phyloP scores from a whole-genome alignment of 2,888 invertebrate species.

The Cryptocephalus primarius region DNA sequence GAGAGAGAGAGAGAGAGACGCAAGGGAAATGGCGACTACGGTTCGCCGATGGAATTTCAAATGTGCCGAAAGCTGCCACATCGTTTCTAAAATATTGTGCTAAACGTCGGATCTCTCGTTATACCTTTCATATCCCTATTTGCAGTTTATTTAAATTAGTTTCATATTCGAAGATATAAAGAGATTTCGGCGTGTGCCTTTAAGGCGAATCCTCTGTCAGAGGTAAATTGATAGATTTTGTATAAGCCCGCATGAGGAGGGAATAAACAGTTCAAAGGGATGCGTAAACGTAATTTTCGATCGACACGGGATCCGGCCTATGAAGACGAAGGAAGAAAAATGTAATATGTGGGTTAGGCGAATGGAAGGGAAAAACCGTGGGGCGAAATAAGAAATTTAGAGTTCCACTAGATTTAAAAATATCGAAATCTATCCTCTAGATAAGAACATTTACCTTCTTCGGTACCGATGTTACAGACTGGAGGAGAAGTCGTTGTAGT shows the following conservation, averaged over 20 bases:
- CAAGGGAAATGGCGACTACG: neutral
- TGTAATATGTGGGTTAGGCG: too few species aligned
- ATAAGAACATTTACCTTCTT: too few species aligned
- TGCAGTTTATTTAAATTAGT: slow-evolving; percentile 37
- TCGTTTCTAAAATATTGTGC: slow-evolving; percentile 8
- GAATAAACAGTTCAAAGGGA: neutral
- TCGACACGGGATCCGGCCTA: too few species aligned
- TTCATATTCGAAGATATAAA: slow-evolving; percentile 21
- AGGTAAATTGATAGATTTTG: slow-evolving; percentile 5
- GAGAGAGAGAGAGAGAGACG: too few species aligned
- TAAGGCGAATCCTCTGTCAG: slow-evolving; percentile 3
- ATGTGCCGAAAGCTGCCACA: slow-evolving; percentile 7
- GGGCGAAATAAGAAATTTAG: too few species aligned
- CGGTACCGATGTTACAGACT: too few species aligned
- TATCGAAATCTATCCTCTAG: too few species aligned
- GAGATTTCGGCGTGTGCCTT: slow-evolving; percentile 22
- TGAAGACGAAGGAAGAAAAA: too few species aligned
- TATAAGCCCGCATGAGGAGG: neutral
- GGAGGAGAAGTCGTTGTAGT: too few species aligned
- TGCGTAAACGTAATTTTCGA: too few species aligned
- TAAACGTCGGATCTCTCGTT: slow-evolving; percentile 16
- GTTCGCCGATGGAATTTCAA: slow-evolving; percentile 8
- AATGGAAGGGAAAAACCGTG: too few species aligned
- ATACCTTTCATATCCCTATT: slow-evolving; percentile 30
- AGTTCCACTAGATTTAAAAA: too few species aligned